Base-by-base conservation (phyloP, 1,140 invertebrate genomes). In the Glossosoma conforme region DNA sequence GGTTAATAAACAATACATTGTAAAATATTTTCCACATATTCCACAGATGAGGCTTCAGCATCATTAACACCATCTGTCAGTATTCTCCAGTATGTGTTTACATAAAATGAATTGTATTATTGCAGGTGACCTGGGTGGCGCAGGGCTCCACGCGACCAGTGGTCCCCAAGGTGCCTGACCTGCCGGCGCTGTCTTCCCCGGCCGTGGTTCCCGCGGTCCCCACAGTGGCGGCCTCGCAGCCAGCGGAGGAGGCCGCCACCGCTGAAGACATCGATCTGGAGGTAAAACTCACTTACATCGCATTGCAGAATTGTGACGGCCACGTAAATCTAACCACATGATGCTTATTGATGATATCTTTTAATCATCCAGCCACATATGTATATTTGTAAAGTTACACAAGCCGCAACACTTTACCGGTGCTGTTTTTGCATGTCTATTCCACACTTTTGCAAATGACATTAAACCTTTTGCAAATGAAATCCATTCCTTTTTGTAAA, bases 121-220 rank as follows among this genome's bases (percentile, higher is more conserved):
- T n/a, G n/a, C 24, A 52, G 50, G 43, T 52, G 33, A 52, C 42
- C 1, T 52, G 50, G 50, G 32, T 18, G 14, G 11, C 32, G 42
- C 41, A 52, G 8, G 35, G 42, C 0, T 11, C 40, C 24, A 25
- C 13, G 10, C 11, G 32, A 32, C 19, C 40, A 10, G 19, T n/a
- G 19, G 30, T 30, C 19, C 17, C 40, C n/a, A 11, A 20, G 5
- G 40, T 35, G 2, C 15, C 28, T 4, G 32, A 20, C 5, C 17
- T 42, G 15, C 25, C 28, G 13, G 4, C 48, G n/a, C 25, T n/a
- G n/a, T 9, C 25, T 9, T 9, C 25, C n/a, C 25, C 25, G n/a
- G n/a, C 8, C 8, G 25, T 9, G n/a, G n/a, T 9, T n/a, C 8
- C 8, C 25, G 8, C 8, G 25, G n/a, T 9, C 8, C 25, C 36